Evolutionary conservation across 1,140 invertebrate species (phyloP).

Genomic region (Lepidurus packardi): DNA sequence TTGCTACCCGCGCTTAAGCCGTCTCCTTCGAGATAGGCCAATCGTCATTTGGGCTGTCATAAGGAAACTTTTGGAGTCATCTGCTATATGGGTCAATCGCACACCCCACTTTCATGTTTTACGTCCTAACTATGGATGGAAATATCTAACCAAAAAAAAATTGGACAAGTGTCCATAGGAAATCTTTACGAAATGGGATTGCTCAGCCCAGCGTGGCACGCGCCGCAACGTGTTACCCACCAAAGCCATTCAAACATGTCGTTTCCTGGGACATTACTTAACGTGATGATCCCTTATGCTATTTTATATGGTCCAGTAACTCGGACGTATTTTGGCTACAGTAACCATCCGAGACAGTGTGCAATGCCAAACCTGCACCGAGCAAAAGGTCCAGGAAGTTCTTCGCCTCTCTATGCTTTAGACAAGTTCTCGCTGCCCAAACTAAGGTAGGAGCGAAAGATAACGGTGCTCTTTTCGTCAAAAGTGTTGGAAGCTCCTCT

Average conservation of each 20-base stretch:
- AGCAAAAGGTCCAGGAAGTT: not conserved
- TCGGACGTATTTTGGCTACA: too few species aligned
- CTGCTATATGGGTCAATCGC: not conserved
- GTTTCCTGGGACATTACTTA: not conserved
- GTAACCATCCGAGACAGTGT: too few species aligned
- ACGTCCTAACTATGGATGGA: too few species aligned
- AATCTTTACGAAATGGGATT: not conserved
- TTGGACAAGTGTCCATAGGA: too few species aligned
- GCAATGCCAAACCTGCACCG: too few species aligned
- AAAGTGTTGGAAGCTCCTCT: constrained; percentile 4
- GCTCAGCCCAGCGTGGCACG: not conserved
- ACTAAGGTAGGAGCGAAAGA: not conserved
- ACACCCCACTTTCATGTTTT: not conserved
- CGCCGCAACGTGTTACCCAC: not conserved
- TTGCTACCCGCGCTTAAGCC: not conserved
- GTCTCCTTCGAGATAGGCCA: not conserved
- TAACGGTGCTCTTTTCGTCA: constrained; percentile 21
- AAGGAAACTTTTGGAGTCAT: not conserved
- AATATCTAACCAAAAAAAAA: too few species aligned
- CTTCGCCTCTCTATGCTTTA: not conserved
- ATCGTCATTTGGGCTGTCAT: not conserved
- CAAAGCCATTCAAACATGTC: not conserved
- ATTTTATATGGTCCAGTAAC: too few species aligned
- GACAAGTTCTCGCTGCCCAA: not conserved
- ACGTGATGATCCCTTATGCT: too few species aligned